phyloP scores from a whole-genome alignment of 2,797 vertebrate genomes.

The Eurystomus glaucurus region DNA sequence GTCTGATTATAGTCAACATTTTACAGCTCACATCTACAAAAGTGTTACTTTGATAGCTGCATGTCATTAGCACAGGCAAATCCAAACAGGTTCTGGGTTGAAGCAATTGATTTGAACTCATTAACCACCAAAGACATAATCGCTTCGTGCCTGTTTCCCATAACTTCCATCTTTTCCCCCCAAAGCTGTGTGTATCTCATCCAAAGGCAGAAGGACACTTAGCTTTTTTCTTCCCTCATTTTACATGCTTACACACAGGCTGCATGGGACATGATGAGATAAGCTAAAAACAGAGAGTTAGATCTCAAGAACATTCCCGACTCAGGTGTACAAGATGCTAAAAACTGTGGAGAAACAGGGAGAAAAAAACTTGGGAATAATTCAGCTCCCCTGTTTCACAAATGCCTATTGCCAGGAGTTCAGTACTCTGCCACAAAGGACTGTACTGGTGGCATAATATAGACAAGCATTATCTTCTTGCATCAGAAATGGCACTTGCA shows the following conservation, averaged over 20 bases:
- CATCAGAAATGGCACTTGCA: background rate
- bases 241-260: background rate
- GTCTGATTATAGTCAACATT: background rate
- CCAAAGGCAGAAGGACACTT: background rate
- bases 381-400: background rate
- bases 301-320: background rate
- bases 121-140: background rate
- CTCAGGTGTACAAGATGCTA: background rate
- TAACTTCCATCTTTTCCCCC: background rate
- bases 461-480: background rate
- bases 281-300: background rate
- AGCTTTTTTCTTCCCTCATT: background rate
- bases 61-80: background rate
- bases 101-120: background rate
- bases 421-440: rapidly evolving
- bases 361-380: background rate
- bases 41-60: background rate
- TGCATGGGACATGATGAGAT: background rate
- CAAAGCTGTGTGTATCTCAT: rapidly evolving
- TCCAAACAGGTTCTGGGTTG: background rate
- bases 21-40: background rate
- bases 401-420: rapidly evolving
- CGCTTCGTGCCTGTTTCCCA: background rate
- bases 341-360: background rate
- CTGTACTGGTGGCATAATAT: background rate